Percentiles rank a stretch among this genome's conserved stretches.
These are phyloP conservation scores for Lepisosteus oculatus DNA, from an alignment of 2,113 vertebrate genomes.

Conservation along the genomic window DNA sequence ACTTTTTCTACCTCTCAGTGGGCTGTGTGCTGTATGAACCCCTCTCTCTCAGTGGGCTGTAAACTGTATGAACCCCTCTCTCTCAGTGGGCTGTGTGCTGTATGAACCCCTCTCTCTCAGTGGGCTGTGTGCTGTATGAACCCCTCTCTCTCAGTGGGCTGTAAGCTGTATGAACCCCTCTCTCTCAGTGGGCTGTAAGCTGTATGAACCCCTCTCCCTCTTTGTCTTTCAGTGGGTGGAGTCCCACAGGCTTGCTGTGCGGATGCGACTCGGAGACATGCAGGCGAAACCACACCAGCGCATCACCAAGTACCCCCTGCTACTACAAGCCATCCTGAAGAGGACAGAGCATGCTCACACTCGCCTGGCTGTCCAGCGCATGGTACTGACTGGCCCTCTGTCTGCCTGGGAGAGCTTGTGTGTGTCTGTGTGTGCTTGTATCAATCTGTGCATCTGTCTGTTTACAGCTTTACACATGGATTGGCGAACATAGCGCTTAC, in stretches of 20 bases:
- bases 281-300: constrained; percentile 71
- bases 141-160: background rate
- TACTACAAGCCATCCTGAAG: constrained; percentile 64
- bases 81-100: background rate
- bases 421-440: no score
- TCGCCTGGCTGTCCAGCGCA: constrained; percentile 46
- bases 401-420: no score
- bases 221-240: constrained; percentile 63
- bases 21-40: background rate
- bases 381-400: constrained; percentile 43
- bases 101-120: background rate
- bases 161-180: background rate
- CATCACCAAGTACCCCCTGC: constrained; percentile 71
- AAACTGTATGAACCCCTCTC: background rate
- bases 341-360: constrained; percentile 45
- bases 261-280: constrained; percentile 72
- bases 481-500: no score
- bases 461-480: no score
- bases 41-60: background rate
- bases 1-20: background rate
- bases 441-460: no score
- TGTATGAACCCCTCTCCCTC: background rate
- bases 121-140: background rate
- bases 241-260: constrained; percentile 54
- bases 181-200: background rate